A percentile compares a stretch with the other conserved stretches of the same genome.
phyloP scores from a whole-genome alignment of 1,140 invertebrate species.

The Microvelia longipes region DNA sequence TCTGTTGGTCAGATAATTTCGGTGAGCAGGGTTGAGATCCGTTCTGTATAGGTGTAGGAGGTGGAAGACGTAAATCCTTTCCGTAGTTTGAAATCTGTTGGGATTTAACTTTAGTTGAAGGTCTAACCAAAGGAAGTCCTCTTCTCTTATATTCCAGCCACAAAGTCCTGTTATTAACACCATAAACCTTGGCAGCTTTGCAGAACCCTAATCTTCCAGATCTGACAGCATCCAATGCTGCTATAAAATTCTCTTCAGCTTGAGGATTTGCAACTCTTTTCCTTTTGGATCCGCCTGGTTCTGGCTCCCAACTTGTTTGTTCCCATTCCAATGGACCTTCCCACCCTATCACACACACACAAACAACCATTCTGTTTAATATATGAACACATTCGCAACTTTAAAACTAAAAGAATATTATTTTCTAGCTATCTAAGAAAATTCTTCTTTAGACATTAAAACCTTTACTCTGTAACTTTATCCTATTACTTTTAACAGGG shows the following conservation, averaged over 20 bases:
- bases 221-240: conserved; percentile 58
- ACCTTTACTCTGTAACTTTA: too few species aligned
- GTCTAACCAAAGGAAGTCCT: conserved; percentile 57
- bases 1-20: too few species aligned
- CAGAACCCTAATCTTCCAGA: conserved; percentile 70
- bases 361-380: not conserved
- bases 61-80: conserved; percentile 1
- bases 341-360: conserved; percentile 12
- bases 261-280: conserved; percentile 40
- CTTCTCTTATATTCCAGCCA: conserved; percentile 71
- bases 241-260: conserved; percentile 59
- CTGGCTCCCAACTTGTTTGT: not conserved
- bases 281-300: not conserved
- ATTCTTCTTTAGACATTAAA: too few species aligned
- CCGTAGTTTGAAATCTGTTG: not conserved
- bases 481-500: too few species aligned
- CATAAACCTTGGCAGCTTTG: conserved; percentile 62
- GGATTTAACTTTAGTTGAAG: conserved; percentile 23
- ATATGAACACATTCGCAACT: too few species aligned
- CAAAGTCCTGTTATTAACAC: conserved; percentile 64
- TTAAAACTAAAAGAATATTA: too few species aligned
- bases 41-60: conserved; percentile 3
- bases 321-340: not conserved
- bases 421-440: too few species aligned
- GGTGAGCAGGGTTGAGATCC: too few species aligned